Base-by-base conservation (phyloP, 2,888 invertebrate genomes). In the Biston betularia region DNA sequence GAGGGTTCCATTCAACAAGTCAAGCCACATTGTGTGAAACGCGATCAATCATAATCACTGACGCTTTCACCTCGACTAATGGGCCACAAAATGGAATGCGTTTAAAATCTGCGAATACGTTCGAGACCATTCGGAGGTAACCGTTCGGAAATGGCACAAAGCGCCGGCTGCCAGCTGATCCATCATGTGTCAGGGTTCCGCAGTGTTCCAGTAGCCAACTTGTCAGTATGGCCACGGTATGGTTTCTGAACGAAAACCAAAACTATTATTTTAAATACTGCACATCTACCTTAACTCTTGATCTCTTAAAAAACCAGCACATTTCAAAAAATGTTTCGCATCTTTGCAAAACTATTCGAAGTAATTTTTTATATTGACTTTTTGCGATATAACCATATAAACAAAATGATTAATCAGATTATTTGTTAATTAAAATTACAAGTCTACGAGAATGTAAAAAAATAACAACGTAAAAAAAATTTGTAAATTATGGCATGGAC, bases 41-140 rank as follows among this genome's bases (percentile, higher is more conserved):
- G 74, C 88, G 83, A 94, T 94, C 93, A 91, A 93, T 94, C 93
- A 94, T 92, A 94, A 93, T 93, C 90, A 92, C 85, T 76, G 89
- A 84, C 87, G 90, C 91, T 92, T 93, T 93, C 92, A 92, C 90
- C 84, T 89, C 88, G 86, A 84, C 91, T 92, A 94, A 94, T 94
- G 93, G 92, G 80, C 86, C 93, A 89, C 92, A 83, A 92, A 93
- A 93, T 90, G 86, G 88, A 85, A 87, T 92, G 88, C 90, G 92
- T 92, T 93, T 92, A 91, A 93, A 93, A 92, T 89, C 89, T 87
- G 88, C 87, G 86, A 88, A 83, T 54, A 54, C 82, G 84, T 82
- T 86, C 79, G 84, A 81, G 80, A 76, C 79, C 86, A 91, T 93
- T 92, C 77, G 88, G 81, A 93, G 89, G 89, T 88, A 93, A 91